These are phyloP conservation scores for Hydrolagus colliei DNA, from an alignment of 2,797 vertebrate genomes.

Conservation along the genomic window DNA sequence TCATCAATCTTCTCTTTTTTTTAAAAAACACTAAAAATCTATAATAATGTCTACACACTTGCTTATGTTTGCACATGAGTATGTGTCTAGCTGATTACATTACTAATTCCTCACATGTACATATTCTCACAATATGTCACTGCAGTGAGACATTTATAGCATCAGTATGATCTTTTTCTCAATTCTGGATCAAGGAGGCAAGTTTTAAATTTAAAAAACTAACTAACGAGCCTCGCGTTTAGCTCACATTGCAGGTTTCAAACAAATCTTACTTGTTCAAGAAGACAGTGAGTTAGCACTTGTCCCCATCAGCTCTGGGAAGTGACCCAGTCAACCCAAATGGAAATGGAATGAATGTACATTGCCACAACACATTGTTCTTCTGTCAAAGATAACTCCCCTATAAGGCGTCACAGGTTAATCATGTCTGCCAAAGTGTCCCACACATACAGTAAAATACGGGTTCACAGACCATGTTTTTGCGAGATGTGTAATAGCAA, in stretches of 20 bases:
- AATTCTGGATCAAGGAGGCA: neutral
- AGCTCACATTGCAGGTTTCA: no score
- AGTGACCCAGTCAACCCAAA: no score
- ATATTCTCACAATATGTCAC: slow-evolving; percentile 4
- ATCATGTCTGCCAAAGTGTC: no score
- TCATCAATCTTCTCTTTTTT: neutral
- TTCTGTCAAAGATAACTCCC: no score
- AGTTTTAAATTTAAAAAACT: neutral
- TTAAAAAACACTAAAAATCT: neutral
- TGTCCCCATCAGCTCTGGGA: no score
- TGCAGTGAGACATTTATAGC: neutral
- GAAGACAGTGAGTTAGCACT: no score
- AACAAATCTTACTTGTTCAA: no score
- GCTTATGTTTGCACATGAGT: neutral
- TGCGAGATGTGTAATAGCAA: neutral
- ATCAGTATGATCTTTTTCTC: neutral
- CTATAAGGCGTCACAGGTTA: no score
- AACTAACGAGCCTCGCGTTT: no score
- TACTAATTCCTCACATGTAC: neutral
- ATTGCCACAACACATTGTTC: no score
- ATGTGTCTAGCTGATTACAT: neutral
- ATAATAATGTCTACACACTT: neutral
- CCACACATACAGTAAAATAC: no score
- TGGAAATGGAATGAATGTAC: no score
- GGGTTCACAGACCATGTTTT: neutral